A percentile compares a stretch with the other conserved stretches of the same genome.
Conservation (phyloP, 2,113 vertebrate species). For the Misgurnus mizolepis region DNA sequence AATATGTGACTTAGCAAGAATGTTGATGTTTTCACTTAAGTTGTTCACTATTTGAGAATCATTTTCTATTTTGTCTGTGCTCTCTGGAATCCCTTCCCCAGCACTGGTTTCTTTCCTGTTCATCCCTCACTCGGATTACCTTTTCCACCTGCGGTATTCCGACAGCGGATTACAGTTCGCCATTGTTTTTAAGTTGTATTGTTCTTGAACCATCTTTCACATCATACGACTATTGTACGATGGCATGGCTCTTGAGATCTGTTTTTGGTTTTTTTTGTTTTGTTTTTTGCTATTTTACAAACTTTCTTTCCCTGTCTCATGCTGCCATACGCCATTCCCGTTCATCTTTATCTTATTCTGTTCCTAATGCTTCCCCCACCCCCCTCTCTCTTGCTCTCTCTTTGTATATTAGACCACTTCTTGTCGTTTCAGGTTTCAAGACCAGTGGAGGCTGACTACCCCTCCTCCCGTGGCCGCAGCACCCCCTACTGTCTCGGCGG, state of each 20-base stretch:
- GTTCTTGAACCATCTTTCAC: conserved; percentile 26
- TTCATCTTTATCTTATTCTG: conserved; percentile 40
- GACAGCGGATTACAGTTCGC: conserved; percentile 45
- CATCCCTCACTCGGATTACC: conserved; percentile 43
- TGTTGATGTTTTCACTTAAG: conserved; percentile 60
- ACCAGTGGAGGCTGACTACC: conserved; percentile 83
- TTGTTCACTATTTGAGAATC: conserved; percentile 64
- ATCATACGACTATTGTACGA: conserved; percentile 23
- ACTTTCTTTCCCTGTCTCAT: neutral
- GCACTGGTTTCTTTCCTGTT: conserved; percentile 33
- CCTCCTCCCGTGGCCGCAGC: conserved; percentile 80
- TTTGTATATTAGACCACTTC: conserved; percentile 84
- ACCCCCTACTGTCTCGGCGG: conserved; percentile 80
- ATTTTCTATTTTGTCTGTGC: conserved; percentile 52
- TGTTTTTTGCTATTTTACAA: conserved; percentile 25
- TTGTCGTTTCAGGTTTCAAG: conserved; percentile 87
- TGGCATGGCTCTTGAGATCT: conserved; percentile 53
- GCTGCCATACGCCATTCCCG: conserved; percentile 10
- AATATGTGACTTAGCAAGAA: conserved; percentile 65
- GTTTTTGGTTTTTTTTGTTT: conserved; percentile 33
- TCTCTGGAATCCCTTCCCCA: conserved; percentile 48
- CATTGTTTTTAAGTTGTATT: conserved; percentile 40
- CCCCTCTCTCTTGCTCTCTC: conserved; percentile 60
- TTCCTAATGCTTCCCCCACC: conserved; percentile 43
- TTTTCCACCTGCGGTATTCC: conserved; percentile 40